These are phyloP conservation scores for Microplitis deprimator DNA, from an alignment of 2,888 invertebrate genomes.

Conservation along the genomic window DNA sequence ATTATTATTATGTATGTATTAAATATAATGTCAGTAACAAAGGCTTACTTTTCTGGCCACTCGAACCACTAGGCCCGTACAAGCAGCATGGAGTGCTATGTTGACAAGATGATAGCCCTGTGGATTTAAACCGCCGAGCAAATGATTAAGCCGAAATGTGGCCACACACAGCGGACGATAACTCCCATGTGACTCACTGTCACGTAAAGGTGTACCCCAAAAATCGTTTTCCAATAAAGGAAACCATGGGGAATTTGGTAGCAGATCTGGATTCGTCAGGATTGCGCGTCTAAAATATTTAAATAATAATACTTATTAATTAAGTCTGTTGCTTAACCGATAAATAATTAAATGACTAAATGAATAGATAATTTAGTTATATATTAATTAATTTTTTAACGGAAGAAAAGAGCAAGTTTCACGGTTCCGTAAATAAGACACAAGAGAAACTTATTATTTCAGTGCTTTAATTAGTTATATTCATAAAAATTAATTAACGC, in stretches of 20 bases:
- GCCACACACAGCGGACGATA: conserved; percentile 94
- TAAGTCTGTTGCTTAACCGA: too few relatives aligned
- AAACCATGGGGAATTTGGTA: conserved; percentile 86
- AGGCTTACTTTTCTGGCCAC: conserved; percentile 78
- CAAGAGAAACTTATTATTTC: not conserved
- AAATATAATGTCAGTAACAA: not conserved
- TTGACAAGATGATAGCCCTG: conserved; percentile 90
- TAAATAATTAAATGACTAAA: too few relatives aligned
- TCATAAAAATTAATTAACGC: not conserved
- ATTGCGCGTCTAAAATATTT: conserved; percentile 88
- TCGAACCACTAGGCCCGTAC: conserved; percentile 86
- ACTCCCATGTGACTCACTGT: conserved; percentile 96
- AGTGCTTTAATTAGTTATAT: not conserved
- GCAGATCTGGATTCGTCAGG: conserved; percentile 92
- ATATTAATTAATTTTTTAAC: not conserved
- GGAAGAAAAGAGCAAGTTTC: not conserved
- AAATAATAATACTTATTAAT: conserved; percentile 18
- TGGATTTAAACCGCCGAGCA: conserved; percentile 83
- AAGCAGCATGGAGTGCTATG: conserved; percentile 87
- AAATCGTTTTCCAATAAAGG: conserved; percentile 93
- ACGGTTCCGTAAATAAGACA: not conserved
- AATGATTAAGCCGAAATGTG: conserved; percentile 88
- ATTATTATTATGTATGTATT: too few relatives aligned
- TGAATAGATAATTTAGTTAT: too few relatives aligned
- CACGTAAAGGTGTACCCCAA: conserved; percentile 96